A percentile compares a stretch with the other conserved stretches of the same genome.
Conservation (phyloP, 2,888 invertebrate species). For the Tethea ocularis region DNA sequence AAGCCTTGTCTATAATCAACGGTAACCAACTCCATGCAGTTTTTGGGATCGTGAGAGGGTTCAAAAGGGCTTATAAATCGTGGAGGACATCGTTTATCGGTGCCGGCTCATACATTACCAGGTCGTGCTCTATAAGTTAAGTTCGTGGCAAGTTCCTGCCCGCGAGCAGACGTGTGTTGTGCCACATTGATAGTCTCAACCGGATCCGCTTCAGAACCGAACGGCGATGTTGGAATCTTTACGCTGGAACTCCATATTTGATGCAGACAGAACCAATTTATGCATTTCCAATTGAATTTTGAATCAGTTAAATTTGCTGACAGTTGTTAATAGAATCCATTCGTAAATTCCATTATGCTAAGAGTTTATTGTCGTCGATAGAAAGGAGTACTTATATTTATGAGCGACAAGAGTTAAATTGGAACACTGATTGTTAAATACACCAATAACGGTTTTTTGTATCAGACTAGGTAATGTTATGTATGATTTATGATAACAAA, state of each 20-base stretch:
- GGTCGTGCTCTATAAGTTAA: conserved; percentile 49
- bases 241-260: conserved; percentile 8
- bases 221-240: background rate
- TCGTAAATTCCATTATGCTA: background rate
- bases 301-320: background rate
- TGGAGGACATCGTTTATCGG: conserved; percentile 43
- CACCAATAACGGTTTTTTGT: background rate
- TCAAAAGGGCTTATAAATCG: conserved; percentile 41
- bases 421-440: background rate
- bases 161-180: conserved; percentile 36
- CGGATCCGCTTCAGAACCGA: conserved; percentile 15
- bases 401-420: background rate
- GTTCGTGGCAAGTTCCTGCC: conserved; percentile 25
- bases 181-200: conserved; percentile 23
- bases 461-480: background rate
- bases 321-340: background rate
- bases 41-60: conserved; percentile 45
- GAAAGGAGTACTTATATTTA: background rate
- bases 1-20: conserved; percentile 9
- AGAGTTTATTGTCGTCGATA: conserved; percentile 1
- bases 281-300: background rate
- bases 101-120: conserved; percentile 38
- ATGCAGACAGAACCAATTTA: background rate
- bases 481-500: background rate
- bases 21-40: conserved; percentile 21